Percentiles rank a stretch among this genome's conserved stretches.
Evolutionary conservation across 2,113 vertebrate genomes (phyloP).

Genomic region (Cettia cetti): DNA sequence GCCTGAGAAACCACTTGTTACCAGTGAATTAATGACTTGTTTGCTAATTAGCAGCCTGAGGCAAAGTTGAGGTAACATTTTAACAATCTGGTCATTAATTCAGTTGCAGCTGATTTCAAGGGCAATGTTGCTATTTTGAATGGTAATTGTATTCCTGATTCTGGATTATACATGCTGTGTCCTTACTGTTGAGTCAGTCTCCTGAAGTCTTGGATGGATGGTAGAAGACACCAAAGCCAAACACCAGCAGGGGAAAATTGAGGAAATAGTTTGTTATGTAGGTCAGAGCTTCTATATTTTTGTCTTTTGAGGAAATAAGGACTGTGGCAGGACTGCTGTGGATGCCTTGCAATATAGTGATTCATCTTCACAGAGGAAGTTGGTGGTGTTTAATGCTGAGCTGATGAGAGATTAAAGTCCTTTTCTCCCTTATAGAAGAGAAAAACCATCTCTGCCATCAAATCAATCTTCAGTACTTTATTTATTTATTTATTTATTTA

Average conservation of each 20-base stretch:
- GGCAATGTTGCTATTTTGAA: constrained; percentile 54
- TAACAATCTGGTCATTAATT: constrained; percentile 64
- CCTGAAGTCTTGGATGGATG: background rate
- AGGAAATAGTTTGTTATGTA: background rate
- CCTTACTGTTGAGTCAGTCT: background rate
- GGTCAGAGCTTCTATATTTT: background rate
- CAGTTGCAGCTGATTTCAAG: constrained; percentile 56
- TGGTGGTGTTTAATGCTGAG: background rate
- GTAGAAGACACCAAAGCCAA: background rate
- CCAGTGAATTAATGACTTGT: constrained; percentile 65
- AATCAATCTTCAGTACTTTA: background rate
- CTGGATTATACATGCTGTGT: background rate
- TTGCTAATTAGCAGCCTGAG: constrained; percentile 66
- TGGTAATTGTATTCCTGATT: constrained; percentile 44
- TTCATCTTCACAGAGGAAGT: background rate
- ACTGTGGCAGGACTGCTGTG: background rate
- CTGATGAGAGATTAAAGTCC: background rate
- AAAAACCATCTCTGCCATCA: background rate
- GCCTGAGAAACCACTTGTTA: constrained; percentile 61
- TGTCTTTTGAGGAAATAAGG: background rate
- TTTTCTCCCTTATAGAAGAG: background rate
- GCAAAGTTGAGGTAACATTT: constrained; percentile 42
- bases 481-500: background rate
- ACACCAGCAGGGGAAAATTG: background rate
- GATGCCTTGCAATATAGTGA: background rate